Percentiles rank a stretch among this genome's conserved stretches.
Evolutionary conservation across 2,797 vertebrate genomes (phyloP).

Genomic region (Babyrousa celebensis): DNA sequence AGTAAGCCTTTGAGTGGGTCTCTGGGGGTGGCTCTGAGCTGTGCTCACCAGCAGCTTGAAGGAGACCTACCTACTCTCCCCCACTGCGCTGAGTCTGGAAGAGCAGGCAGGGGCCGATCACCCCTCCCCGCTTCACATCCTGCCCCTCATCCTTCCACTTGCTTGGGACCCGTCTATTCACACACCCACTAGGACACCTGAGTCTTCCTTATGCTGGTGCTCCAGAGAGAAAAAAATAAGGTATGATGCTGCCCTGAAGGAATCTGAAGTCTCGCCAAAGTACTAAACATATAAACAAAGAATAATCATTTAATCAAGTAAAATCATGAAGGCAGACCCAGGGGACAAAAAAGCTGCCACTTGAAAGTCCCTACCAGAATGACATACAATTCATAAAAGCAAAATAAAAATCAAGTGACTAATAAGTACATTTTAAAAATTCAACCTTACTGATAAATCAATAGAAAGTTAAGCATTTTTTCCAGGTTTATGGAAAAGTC

Average conservation of each 20-base stretch:
- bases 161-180: background rate
- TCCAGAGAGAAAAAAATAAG: background rate
- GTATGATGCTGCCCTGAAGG: background rate
- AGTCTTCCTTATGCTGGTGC: background rate
- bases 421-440: constrained; percentile 45
- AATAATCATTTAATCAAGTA: background rate
- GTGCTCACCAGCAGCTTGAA: background rate
- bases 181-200: background rate
- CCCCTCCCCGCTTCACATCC: background rate
- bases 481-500: background rate
- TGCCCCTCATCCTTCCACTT: background rate
- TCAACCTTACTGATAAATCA: constrained; percentile 1
- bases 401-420: constrained; percentile 42
- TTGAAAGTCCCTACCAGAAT: constrained; percentile 13
- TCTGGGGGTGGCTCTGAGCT: background rate
- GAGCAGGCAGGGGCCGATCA: background rate
- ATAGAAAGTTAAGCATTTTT: constrained; percentile 10
- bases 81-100: background rate
- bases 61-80: background rate
- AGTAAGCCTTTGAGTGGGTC: background rate
- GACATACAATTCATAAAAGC: constrained; percentile 6
- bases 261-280: background rate
- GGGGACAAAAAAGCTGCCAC: background rate
- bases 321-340: background rate
- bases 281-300: constrained; percentile 10